A percentile compares a stretch with the other conserved stretches of the same genome.
These are phyloP conservation scores for Lysandra coridon DNA, from an alignment of 2,888 invertebrate genomes.

Conservation along the genomic window DNA sequence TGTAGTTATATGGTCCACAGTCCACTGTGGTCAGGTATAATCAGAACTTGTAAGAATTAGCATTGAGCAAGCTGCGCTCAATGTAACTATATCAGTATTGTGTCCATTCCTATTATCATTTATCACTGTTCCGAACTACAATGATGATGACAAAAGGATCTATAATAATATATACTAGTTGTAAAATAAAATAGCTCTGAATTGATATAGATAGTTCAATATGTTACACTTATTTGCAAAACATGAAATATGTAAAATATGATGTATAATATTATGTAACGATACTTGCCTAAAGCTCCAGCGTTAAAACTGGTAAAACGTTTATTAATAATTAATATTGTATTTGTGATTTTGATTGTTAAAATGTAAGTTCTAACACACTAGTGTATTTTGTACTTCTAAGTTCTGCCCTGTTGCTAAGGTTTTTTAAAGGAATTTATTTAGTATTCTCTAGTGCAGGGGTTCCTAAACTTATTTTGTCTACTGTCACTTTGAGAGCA, in stretches of 20 bases:
- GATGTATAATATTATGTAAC: neutral
- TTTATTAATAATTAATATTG: neutral
- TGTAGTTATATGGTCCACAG: neutral
- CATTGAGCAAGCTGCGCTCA: neutral
- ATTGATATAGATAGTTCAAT: neutral
- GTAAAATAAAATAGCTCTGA: neutral
- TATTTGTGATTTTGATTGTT: neutral
- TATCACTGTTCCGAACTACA: neutral
- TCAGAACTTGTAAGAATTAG: neutral
- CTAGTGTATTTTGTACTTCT: neutral
- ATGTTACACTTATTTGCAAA: neutral
- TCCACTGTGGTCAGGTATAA: neutral
- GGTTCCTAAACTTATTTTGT: too few relatives aligned
- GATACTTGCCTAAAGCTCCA: neutral
- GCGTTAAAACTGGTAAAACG: neutral
- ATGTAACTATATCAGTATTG: constrained; percentile 2
- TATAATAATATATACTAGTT: neutral
- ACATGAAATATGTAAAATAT: too few relatives aligned
- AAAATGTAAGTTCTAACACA: neutral
- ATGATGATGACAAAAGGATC: too few relatives aligned
- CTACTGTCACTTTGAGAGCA: too few relatives aligned
- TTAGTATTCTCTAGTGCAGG: neutral
- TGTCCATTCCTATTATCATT: neutral
- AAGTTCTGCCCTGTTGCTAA: neutral
- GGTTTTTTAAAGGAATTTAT: neutral